A percentile compares a stretch with the other conserved stretches of the same genome.
Evolutionary conservation across 1,140 invertebrate genomes (phyloP).

Genomic region (Periplaneta americana): DNA sequence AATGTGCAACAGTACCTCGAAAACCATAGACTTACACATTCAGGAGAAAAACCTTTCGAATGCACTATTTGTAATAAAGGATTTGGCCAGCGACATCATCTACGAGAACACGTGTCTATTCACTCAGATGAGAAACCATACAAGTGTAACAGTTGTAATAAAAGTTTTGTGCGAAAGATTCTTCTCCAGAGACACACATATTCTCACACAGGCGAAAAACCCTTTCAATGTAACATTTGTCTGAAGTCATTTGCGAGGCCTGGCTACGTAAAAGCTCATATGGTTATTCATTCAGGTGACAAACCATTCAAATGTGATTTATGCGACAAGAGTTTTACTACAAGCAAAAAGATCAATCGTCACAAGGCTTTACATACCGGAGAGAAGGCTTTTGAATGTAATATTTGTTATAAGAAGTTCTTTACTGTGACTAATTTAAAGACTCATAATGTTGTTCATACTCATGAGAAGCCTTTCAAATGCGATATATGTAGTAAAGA

Average conservation of each 20-base stretch:
- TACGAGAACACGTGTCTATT: background rate
- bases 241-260: background rate
- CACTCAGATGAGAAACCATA: conserved; percentile 7
- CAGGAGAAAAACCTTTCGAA: background rate
- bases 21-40: background rate
- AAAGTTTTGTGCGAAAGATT: conserved; percentile 10
- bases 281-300: background rate
- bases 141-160: conserved; percentile 18
- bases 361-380: no score
- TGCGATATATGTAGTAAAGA: no score
- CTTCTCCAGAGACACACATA: conserved; percentile 24
- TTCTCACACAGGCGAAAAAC: conserved; percentile 60
- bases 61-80: background rate
- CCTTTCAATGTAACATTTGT: conserved; percentile 54
- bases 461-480: no score
- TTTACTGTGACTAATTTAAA: no score
- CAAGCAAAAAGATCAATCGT: no score
- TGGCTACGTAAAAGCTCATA: background rate
- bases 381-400: no score
- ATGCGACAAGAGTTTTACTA: background rate
- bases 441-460: no score
- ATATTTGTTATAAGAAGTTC: no score
- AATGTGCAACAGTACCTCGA: no score
- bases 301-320: background rate
- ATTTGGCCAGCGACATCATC: background rate